These are phyloP conservation scores for Echeneis naucrates DNA, from an alignment of 2,797 vertebrate species.

Conservation along the genomic window DNA sequence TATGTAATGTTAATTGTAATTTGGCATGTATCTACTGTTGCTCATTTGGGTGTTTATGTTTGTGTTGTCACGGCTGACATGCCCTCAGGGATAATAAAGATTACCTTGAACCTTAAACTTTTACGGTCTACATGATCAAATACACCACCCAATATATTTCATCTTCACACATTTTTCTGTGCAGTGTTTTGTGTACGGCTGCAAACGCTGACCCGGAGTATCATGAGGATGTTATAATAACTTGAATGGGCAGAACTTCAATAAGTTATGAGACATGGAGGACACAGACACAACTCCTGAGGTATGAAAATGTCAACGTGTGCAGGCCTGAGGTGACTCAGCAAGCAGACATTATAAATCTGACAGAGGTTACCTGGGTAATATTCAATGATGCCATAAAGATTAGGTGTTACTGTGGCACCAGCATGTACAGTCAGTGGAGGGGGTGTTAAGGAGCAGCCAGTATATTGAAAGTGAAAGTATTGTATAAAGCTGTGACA, in stretches of 20 bases:
- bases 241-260: constrained; percentile 26
- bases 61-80: too few relatives aligned
- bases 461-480: background rate
- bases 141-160: constrained; percentile 12
- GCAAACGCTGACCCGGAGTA: constrained; percentile 7
- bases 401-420: constrained; percentile 11
- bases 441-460: constrained; percentile 1
- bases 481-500: background rate
- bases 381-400: constrained; percentile 40
- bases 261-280: constrained; percentile 52
- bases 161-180: constrained; percentile 1
- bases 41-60: too few relatives aligned
- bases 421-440: constrained; percentile 23
- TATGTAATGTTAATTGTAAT: too few relatives aligned
- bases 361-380: constrained; percentile 40
- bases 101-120: too few relatives aligned
- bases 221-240: constrained; percentile 30
- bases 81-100: too few relatives aligned
- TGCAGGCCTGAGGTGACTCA: constrained; percentile 51
- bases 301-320: constrained; percentile 51
- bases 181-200: background rate
- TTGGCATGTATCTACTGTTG: too few relatives aligned
- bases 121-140: too few relatives aligned
- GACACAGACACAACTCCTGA: constrained; percentile 49
- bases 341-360: constrained; percentile 53